Conservation (phyloP, 2,888 invertebrate species). For the Torymus aiolomorphi region DNA sequence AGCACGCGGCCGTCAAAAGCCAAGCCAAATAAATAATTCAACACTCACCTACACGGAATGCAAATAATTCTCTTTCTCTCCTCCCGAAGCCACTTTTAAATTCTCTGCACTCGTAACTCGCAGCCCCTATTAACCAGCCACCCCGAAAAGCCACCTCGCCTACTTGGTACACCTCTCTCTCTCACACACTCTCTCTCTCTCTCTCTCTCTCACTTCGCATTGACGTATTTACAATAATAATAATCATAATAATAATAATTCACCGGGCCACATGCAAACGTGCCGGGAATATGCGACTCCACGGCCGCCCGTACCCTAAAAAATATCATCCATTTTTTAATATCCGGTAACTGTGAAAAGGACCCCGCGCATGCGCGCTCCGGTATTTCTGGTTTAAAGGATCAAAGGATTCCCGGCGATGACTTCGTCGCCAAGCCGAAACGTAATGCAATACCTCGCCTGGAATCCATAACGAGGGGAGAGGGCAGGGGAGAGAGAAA, state of each 20-base stretch:
- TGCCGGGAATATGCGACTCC: constrained; percentile 28
- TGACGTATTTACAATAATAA: constrained; percentile 26
- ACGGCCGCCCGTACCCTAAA: background rate
- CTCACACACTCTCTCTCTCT: no score
- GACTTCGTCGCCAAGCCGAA: constrained; percentile 22
- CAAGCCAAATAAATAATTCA: constrained; percentile 38
- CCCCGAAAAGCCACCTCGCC: background rate
- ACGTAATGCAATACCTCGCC: constrained; percentile 54
- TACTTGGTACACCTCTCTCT: no score
- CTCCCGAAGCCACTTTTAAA: constrained; percentile 4
- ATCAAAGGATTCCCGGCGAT: constrained; percentile 51
- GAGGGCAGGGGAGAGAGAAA: no score
- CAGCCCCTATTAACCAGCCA: background rate
- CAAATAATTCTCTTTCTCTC: constrained; percentile 37
- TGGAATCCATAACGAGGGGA: constrained; percentile 51
- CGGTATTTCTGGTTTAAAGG: constrained; percentile 43
- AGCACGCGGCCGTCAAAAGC: no score
- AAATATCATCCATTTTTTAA: constrained; percentile 53
- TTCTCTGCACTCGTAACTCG: constrained; percentile 9
- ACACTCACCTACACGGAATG: constrained; percentile 12
- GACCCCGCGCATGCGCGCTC: constrained; percentile 12
- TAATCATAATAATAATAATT: no score
- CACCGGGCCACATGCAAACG: constrained; percentile 18
- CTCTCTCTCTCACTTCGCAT: background rate
- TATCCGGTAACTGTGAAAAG: constrained; percentile 44